Base-by-base conservation (phyloP, 1,140 invertebrate genomes). In the Aphis craccivora region DNA sequence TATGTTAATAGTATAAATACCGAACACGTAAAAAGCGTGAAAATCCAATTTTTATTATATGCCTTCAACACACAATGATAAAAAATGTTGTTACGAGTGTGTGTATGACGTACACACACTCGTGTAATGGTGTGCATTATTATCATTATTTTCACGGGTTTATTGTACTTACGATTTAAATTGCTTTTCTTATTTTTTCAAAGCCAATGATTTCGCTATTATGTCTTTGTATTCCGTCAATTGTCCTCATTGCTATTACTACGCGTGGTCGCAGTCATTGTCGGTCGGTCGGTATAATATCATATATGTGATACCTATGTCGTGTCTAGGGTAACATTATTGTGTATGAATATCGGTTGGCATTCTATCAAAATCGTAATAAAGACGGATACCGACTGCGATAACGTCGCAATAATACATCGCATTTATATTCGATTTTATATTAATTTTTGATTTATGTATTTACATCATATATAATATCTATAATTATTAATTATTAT, bases 121-220 rank as follows among this genome's bases (percentile, higher is more conserved):
- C 30, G n/a, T 76, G 60, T 18, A 35, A n/a, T 76, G 25, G 55
- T 60, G 81, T 86, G 83, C 43, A 87, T 87, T 87, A 87, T 45
- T 45, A 45, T 86, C n/a, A 86, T 87, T 45, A n/a, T 30, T 92
- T 83, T 48, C 67, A 48, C 60, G 55, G 45, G 91, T 92, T 92
- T 92, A 84, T 92, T 86, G 81, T 93, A 76, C 60, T n/a, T 76
- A 51, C 37, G 45, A 51, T 84, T 93, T 30, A 93, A 93, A 93
- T 93, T 86, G 91, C 81, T 84, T 93, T 90, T 90, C n/a, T 53
- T 76, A 60, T 91, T 84, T 83, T 81, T 43, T 45, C 40, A 37
- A 48, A 92, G 60, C 81, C 48, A 86, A 53, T 53, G 91, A 86
- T 86, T 93, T 93, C 48, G 30, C 76, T 93, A 53, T 53, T 89